Percentiles rank a stretch among this genome's conserved stretches.
Evolutionary conservation across 2,113 vertebrate genomes (phyloP).

Genomic region (Vireo altiloquus): DNA sequence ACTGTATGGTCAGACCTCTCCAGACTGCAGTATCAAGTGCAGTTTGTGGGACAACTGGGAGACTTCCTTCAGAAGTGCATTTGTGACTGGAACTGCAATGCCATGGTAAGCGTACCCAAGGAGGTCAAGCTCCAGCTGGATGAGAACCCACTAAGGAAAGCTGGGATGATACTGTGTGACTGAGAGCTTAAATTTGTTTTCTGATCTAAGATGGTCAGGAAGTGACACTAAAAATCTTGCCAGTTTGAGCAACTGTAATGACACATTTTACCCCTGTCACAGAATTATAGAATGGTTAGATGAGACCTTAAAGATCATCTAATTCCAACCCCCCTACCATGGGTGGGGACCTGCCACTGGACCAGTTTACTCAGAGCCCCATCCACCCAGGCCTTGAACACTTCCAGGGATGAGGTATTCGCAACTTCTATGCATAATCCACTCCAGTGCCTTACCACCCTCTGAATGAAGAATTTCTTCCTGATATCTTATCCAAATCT

Average conservation of each 20-base stretch:
- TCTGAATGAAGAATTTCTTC: neutral
- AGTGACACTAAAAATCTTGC: neutral
- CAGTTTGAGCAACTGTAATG: neutral
- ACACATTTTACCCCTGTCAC: neutral
- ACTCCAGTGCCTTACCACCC: neutral
- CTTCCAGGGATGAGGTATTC: neutral
- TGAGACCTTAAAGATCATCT: neutral
- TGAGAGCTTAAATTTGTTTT: neutral
- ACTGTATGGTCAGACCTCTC: neutral
- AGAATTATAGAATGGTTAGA: neutral
- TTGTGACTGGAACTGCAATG: neutral
- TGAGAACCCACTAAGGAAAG: neutral
- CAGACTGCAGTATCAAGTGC: neutral
- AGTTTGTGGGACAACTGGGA: neutral
- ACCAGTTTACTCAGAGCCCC: neutral
- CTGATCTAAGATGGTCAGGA: neutral
- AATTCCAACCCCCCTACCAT: neutral
- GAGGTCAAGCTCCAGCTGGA: neutral
- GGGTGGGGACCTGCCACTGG: neutral
- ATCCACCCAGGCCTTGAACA: neutral
- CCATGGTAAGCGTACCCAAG: fast-evolving
- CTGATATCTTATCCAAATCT: neutral
- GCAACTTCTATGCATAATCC: neutral
- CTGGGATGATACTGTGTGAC: neutral
- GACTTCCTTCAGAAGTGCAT: neutral